Evolutionary conservation across 2,113 vertebrate species (phyloP).

Genomic region (Syngnathus floridae): DNA sequence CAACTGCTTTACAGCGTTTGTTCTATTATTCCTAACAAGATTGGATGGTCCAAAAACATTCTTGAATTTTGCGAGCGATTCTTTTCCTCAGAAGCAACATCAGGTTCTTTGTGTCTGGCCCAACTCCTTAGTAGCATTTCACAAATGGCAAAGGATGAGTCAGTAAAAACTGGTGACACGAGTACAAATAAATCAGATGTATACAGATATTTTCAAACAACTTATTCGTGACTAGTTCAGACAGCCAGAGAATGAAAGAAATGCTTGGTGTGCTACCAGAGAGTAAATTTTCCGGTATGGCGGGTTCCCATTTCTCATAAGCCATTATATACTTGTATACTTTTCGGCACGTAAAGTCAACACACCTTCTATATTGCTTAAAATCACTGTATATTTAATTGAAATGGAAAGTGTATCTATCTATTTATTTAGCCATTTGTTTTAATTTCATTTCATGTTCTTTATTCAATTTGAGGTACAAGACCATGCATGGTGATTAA

Average conservation of each 20-base stretch:
- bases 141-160: not conserved
- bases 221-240: conserved; percentile 40
- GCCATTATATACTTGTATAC: not conserved
- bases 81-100: not conserved
- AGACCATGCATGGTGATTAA: too few relatives aligned
- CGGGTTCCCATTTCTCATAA: not conserved
- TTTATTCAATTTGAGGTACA: too few relatives aligned
- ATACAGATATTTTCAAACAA: not conserved
- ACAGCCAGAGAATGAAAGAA: conserved; percentile 45
- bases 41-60: too few relatives aligned
- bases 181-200: not conserved
- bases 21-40: too few relatives aligned
- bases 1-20: too few relatives aligned
- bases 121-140: not conserved
- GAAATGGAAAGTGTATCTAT: too few relatives aligned
- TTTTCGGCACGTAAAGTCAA: not conserved
- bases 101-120: not conserved
- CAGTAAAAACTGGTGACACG: not conserved
- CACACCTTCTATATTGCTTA: not conserved
- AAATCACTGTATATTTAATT: too few relatives aligned
- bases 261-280: conserved; percentile 14
- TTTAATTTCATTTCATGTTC: not conserved
- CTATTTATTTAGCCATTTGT: not conserved
- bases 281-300: conserved; percentile 2
- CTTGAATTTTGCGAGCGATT: too few relatives aligned